These are phyloP conservation scores for Andrena dorsata DNA, from an alignment of 2,888 invertebrate genomes.

Conservation along the genomic window DNA sequence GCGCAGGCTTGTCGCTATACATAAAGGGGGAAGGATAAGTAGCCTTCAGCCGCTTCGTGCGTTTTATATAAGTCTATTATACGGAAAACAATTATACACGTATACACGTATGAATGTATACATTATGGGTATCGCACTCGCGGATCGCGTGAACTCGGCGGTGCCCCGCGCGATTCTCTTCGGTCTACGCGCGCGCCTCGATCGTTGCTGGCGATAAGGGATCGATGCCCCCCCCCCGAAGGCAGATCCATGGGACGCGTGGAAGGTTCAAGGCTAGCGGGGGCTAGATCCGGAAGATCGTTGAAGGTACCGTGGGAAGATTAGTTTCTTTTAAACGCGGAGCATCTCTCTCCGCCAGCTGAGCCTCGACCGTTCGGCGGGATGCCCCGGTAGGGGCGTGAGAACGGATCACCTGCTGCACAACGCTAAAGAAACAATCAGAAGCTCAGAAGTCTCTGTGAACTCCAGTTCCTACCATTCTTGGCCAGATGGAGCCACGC, in stretches of 20 bases:
- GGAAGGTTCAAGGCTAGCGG: neutral
- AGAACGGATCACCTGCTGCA: neutral
- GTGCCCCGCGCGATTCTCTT: slow-evolving; percentile 32
- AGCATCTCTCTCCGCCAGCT: slow-evolving; percentile 27
- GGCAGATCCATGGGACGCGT: no score
- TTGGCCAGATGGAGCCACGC: no score
- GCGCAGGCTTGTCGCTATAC: slow-evolving; percentile 66
- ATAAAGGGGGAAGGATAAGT: slow-evolving; percentile 58
- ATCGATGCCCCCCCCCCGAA: neutral
- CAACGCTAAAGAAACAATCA: neutral
- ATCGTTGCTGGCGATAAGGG: neutral
- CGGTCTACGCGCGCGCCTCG: slow-evolving; percentile 16
- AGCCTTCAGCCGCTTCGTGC: slow-evolving; percentile 74
- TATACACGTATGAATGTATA: slow-evolving; percentile 63
- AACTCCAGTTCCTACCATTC: slow-evolving; percentile 8
- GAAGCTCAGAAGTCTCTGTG: neutral
- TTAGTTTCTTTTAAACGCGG: slow-evolving; percentile 48
- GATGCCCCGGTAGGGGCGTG: slow-evolving; percentile 15
- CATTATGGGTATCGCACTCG: slow-evolving; percentile 61
- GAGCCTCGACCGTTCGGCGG: slow-evolving; percentile 42
- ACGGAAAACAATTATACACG: slow-evolving; percentile 64
- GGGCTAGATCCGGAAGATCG: slow-evolving; percentile 33
- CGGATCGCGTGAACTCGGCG: slow-evolving; percentile 29
- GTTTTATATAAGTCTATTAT: slow-evolving; percentile 75
- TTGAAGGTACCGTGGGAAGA: slow-evolving; percentile 33